A percentile compares a stretch with the other conserved stretches of the same genome.
Conservation (phyloP, 2,888 invertebrate genomes). For the Ichneumoninae sp. region DNA sequence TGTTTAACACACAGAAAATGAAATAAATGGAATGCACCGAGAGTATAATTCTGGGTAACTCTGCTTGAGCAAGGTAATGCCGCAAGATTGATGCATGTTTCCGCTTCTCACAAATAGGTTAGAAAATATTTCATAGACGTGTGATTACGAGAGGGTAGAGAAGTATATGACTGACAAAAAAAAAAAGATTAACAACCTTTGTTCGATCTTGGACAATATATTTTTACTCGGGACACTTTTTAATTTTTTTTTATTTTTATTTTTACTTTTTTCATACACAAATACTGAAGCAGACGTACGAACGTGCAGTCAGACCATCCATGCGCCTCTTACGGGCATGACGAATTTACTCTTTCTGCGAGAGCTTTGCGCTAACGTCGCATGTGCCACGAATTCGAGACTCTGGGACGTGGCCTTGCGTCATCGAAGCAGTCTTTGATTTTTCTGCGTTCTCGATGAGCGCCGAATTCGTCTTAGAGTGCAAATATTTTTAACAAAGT, state of each 20-base stretch:
- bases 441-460: not conserved
- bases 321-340: not conserved
- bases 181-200: not conserved
- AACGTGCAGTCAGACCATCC: not conserved
- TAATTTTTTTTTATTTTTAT: not conserved
- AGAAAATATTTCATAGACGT: conserved; percentile 64
- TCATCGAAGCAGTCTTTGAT: not conserved
- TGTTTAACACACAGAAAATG: conserved; percentile 72
- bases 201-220: not conserved
- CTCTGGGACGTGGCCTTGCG: conserved; percentile 47
- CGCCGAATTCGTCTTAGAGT: not conserved
- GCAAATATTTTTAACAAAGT: not conserved
- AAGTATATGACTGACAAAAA: not conserved
- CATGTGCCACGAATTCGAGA: conserved; percentile 32
- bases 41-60: conserved; percentile 69
- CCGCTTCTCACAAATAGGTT: conserved; percentile 72
- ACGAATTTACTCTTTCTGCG: not conserved
- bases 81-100: conserved; percentile 59
- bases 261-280: not conserved
- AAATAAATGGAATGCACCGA: conserved; percentile 74
- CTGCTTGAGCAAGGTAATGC: conserved; percentile 74
- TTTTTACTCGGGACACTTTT: not conserved
- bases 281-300: not conserved
- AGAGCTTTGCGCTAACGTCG: not conserved
- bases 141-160: conserved; percentile 3